Base-by-base conservation (phyloP, 1,140 invertebrate species). In the Aricia agestis region DNA sequence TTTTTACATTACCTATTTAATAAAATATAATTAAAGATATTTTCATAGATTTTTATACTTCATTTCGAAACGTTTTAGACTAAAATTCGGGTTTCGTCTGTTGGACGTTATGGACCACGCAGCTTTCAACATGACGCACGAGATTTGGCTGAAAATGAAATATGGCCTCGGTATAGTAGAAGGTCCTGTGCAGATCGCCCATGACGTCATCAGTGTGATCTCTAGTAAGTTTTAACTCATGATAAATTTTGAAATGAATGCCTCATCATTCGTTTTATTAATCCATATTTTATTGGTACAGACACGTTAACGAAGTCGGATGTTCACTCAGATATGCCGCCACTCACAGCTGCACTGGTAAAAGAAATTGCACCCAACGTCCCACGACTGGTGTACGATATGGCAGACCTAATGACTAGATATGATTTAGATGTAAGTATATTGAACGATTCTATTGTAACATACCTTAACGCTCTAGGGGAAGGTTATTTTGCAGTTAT, bases 31-130 rank as follows among this genome's bases (percentile, higher is more conserved):
- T n/a, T 36, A 9, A 4, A 6, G 25, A 25, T 25, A 36, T 36
- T 36, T 36, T 36, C 6, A 36, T 36, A 9, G 36, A 36, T 9
- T 36, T 36, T 36, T 36, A 36, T 6, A 9, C 9, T 36, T 7
- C 0, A 9, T 36, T 67, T 36, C 1, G n/a, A 4, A 15, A 58
- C 66, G 25, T n/a, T 72, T 70, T 74, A 92, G 90, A 25, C 69
- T 88, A 0, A 87, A 88, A 66, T 42, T 91, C 1, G 76, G 75
- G 0, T 76, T 88, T 7, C 79, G 83, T 4, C 52, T 87, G 1
- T 61, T 92, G 68, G 87, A 92, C 71, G 31, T 88, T 0, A 18
- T 91, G 58, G 86, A 92, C 67, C 79, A 72, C 6, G 81, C 79
- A 0, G 74, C 87, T 6, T 92, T 91, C 68, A 74, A 82, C 57